Conservation (phyloP, 2,797 vertebrate species). For the Mormyrus hasselquistii region DNA sequence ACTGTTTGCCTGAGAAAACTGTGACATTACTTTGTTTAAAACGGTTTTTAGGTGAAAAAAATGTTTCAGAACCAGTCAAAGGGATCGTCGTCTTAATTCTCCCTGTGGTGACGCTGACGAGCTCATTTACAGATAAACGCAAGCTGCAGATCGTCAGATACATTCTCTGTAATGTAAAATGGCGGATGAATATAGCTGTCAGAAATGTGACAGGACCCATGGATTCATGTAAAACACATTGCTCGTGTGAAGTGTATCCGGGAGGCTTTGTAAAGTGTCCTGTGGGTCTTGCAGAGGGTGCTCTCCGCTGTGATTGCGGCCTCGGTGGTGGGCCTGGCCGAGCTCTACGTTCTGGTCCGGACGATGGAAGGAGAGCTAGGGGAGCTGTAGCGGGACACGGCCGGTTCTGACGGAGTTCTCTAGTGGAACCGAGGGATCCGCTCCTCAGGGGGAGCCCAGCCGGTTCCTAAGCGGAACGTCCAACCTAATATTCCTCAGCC, state of each 20-base stretch:
- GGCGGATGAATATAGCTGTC: not conserved
- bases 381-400: slow-evolving; percentile 60
- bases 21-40: not conserved
- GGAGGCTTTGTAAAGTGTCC: not conserved
- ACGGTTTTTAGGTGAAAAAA: not conserved
- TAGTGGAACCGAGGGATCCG: not conserved
- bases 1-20: not conserved
- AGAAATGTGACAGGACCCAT: not conserved
- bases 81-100: not conserved
- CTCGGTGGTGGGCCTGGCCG: slow-evolving; percentile 88
- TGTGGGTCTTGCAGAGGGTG: slow-evolving; percentile 55
- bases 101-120: not conserved
- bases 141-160: not conserved
- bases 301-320: slow-evolving; percentile 81
- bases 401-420: not conserved
- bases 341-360: slow-evolving; percentile 88
- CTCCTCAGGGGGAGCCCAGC: not conserved
- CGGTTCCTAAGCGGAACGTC: not conserved
- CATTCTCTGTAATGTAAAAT: not conserved
- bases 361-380: slow-evolving; percentile 89
- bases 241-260: not conserved
- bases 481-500: not conserved
- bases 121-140: not conserved
- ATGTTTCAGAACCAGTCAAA: not conserved
- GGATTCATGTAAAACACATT: not conserved